Evolutionary conservation across 2,888 invertebrate species (phyloP).

Genomic region (Dioctria rufipes): DNA sequence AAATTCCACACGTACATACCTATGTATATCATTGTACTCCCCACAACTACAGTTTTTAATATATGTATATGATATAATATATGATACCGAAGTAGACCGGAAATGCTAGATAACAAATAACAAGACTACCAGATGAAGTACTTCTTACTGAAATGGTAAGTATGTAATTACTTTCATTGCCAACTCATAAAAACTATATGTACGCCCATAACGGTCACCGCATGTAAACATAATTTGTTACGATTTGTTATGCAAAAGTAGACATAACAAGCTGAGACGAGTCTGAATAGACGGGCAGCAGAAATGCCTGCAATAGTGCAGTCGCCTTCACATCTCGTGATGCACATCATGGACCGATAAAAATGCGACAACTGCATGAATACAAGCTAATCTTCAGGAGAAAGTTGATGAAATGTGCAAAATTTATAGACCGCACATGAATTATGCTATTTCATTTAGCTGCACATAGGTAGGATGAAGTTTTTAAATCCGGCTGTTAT

Average conservation of each 20-base stretch:
- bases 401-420: background rate
- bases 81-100: background rate
- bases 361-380: slow-evolving; percentile 3
- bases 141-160: background rate
- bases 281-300: slow-evolving; percentile 8
- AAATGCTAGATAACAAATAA: slow-evolving; percentile 1
- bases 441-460: slow-evolving; percentile 2
- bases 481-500: background rate
- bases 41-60: background rate
- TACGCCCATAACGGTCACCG: background rate
- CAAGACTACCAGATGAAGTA: background rate
- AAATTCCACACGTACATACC: no score
- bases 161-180: slow-evolving; percentile 27
- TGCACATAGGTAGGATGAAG: background rate
- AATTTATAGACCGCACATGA: slow-evolving; percentile 2
- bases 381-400: slow-evolving; percentile 5
- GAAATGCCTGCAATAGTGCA: slow-evolving; percentile 20
- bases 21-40: no score
- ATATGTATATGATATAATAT: background rate
- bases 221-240: background rate
- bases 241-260: slow-evolving; percentile 20
- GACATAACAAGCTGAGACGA: slow-evolving; percentile 29
- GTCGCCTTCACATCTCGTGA: slow-evolving; percentile 5
- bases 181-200: slow-evolving; percentile 9
- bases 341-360: background rate